Conservation (phyloP, 2,113 vertebrate genomes). For the Centropristis striata region DNA sequence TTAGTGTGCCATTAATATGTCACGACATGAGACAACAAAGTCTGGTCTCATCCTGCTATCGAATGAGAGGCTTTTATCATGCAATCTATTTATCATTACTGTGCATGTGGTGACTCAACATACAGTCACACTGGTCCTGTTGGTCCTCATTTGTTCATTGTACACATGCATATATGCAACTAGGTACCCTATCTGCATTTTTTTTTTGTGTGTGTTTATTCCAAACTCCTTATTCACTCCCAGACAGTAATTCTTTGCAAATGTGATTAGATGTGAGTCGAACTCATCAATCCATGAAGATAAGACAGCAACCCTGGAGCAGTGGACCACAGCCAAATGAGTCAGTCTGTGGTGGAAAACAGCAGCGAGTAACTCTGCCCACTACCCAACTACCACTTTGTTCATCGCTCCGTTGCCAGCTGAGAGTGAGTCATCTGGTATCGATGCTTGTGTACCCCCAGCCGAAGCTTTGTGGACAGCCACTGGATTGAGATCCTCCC, state of each 20-base stretch:
- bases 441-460: conserved; percentile 50
- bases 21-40: not conserved
- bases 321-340: conserved; percentile 74
- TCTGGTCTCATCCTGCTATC: conserved; percentile 13
- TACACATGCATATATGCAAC: not conserved
- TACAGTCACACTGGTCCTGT: not conserved
- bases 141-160: conserved; percentile 6
- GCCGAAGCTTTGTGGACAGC: conserved; percentile 48
- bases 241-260: conserved; percentile 60
- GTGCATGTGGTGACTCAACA: conserved; percentile 32
- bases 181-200: not conserved
- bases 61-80: conserved; percentile 29
- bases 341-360: conserved; percentile 54
- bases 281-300: conserved; percentile 70
- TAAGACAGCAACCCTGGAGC: conserved; percentile 64
- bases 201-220: conserved; percentile 9
- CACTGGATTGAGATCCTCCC: conserved; percentile 50
- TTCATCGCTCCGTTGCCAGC: conserved; percentile 49
- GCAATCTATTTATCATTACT: conserved; percentile 8
- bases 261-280: conserved; percentile 69
- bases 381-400: conserved; percentile 52
- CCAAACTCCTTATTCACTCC: conserved; percentile 51
- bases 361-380: conserved; percentile 57
- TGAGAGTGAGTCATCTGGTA: conserved; percentile 66
- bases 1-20: conserved; percentile 27